Evolutionary conservation across 1,140 invertebrate genomes (phyloP).

Genomic region (Panulirus ornatus): DNA sequence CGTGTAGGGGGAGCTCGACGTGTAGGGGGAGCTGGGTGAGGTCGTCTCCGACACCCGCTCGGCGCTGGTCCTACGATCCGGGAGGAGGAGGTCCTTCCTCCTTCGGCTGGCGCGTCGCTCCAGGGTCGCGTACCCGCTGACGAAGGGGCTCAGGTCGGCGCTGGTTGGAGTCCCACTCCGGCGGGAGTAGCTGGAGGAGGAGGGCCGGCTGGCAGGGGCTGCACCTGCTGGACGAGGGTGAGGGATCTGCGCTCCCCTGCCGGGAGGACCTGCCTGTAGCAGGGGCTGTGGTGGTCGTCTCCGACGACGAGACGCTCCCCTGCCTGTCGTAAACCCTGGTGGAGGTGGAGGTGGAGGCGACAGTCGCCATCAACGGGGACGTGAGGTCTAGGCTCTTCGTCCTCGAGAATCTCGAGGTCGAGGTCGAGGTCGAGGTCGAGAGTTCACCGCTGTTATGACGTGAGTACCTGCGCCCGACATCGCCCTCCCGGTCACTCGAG

Average conservation of each 20-base stretch:
- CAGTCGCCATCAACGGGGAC: too few species aligned
- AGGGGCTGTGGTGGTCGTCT: background rate
- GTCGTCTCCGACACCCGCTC: slow-evolving; percentile 39
- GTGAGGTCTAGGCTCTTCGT: background rate
- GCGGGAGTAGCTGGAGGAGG: background rate
- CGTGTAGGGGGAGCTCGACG: too few species aligned
- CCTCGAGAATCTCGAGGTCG: background rate
- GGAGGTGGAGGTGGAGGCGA: background rate
- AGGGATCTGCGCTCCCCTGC: slow-evolving; percentile 17
- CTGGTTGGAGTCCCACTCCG: background rate
- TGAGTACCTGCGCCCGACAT: slow-evolving; percentile 16
- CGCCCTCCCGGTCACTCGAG: background rate
- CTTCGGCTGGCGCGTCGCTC: slow-evolving; percentile 50
- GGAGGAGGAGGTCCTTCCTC: slow-evolving; percentile 32
- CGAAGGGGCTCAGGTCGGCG: too few species aligned
- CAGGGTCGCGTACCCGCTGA: slow-evolving; percentile 50
- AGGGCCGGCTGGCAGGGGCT: too few species aligned
- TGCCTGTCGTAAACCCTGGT: background rate
- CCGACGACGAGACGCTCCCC: background rate
- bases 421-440: too few species aligned
- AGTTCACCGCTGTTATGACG: slow-evolving; percentile 1
- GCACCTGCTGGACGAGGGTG: background rate
- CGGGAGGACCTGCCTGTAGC: background rate
- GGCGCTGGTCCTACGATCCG: slow-evolving; percentile 43
- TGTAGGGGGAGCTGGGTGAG: slow-evolving; percentile 7